Conservation (phyloP, 2,113 vertebrate genomes). For the Clarias batrachus region DNA sequence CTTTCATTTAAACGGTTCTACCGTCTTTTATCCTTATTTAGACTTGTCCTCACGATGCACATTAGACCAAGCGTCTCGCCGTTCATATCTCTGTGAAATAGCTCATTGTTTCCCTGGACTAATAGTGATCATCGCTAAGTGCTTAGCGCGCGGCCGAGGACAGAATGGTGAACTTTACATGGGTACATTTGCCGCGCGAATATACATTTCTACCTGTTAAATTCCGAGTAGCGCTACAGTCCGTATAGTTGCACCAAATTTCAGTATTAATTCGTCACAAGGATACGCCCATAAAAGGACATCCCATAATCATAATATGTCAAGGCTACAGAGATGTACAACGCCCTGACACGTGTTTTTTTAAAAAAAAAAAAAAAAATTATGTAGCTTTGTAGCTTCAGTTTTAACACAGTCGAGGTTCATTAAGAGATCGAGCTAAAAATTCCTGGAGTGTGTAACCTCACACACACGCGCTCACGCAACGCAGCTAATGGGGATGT, state of each 20-base stretch:
- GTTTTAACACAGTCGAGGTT: conserved; percentile 6
- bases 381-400: neutral
- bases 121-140: neutral
- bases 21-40: conserved; percentile 40
- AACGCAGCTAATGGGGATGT: conserved; percentile 47
- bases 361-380: too few species aligned
- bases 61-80: neutral
- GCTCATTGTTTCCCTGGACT: conserved; percentile 1
- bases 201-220: too few species aligned
- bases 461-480: conserved; percentile 25
- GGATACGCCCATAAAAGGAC: neutral
- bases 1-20: conserved; percentile 22
- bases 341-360: neutral
- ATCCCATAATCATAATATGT: neutral
- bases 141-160: neutral
- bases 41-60: neutral
- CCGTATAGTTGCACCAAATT: neutral
- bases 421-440: conserved; percentile 35
- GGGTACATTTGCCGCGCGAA: neutral
- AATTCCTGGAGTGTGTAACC: conserved; percentile 3
- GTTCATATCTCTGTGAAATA: neutral
- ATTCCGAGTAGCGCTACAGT: neutral
- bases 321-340: neutral
- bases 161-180: neutral
- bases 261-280: neutral